A percentile compares a stretch with the other conserved stretches of the same genome.
phyloP scores from a whole-genome alignment of 2,888 invertebrate species.

The Melanargia galathea region DNA sequence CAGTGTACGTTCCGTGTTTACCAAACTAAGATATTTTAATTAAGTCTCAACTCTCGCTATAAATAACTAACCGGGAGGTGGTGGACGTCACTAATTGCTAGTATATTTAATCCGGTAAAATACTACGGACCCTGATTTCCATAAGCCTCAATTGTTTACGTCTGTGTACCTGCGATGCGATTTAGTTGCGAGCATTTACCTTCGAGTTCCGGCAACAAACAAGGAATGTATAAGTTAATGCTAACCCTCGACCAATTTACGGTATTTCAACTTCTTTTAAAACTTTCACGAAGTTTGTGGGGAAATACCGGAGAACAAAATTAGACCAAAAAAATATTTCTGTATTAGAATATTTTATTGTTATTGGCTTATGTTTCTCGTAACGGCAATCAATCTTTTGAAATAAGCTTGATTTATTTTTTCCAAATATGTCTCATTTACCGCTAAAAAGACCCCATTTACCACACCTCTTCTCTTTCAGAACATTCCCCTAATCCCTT shows the following conservation, averaged over 20 bases:
- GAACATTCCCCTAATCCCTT: no score
- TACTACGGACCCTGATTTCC: slow-evolving; percentile 77
- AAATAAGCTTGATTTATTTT: neutral
- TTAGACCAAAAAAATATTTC: neutral
- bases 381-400: neutral
- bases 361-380: neutral
- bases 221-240: slow-evolving; percentile 56
- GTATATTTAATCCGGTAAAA: slow-evolving; percentile 80
- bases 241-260: neutral
- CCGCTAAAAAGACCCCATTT: no score
- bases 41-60: slow-evolving; percentile 78
- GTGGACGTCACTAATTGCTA: slow-evolving; percentile 76
- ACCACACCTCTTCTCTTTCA: no score
- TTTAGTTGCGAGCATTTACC: slow-evolving; percentile 71
- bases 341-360: no score
- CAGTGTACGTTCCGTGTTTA: slow-evolving; percentile 57
- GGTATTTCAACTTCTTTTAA: slow-evolving; percentile 16
- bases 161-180: slow-evolving; percentile 67
- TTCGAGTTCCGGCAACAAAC: slow-evolving; percentile 66
- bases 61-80: slow-evolving; percentile 71
- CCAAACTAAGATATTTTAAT: slow-evolving; percentile 80
- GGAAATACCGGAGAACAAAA: neutral
- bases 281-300: neutral
- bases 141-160: slow-evolving; percentile 80
- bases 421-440: no score